phyloP scores from a whole-genome alignment of 1,140 invertebrate genomes.

The Akabosia matsudoensis region DNA sequence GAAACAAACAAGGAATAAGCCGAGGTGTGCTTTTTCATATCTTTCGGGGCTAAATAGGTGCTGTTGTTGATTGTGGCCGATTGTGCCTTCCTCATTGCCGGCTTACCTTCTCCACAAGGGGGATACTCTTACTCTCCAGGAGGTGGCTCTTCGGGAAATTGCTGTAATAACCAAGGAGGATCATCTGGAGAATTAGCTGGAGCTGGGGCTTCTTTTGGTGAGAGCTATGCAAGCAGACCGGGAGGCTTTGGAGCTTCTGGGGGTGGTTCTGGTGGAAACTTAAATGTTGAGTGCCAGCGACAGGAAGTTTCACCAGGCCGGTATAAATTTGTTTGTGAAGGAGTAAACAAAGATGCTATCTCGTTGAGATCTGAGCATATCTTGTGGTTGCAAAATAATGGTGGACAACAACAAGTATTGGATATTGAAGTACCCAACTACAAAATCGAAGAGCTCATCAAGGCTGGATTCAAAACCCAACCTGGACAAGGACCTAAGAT shows the following conservation, averaged over 20 bases:
- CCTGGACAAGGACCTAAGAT: conserved; percentile 25
- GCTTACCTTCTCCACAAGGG: background rate
- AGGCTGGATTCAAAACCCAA: conserved; percentile 35
- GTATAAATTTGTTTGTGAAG: conserved; percentile 34
- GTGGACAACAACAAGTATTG: conserved; percentile 8
- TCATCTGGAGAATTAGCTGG: background rate
- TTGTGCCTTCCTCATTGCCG: background rate
- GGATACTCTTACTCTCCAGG: background rate
- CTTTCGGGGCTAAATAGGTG: background rate
- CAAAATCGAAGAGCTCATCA: conserved; percentile 40
- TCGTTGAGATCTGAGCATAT: conserved; percentile 36
- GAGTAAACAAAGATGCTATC: conserved; percentile 23
- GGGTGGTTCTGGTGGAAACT: conserved; percentile 13
- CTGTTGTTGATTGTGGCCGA: background rate
- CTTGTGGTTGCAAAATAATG: conserved; percentile 30
- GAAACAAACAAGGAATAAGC: too few species aligned
- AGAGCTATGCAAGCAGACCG: background rate
- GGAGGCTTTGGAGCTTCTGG: background rate
- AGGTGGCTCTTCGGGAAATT: background rate
- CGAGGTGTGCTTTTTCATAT: background rate
- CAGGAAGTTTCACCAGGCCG: conserved; percentile 30
- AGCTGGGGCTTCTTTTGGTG: background rate
- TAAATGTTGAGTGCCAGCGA: conserved; percentile 29
- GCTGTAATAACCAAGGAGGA: background rate
- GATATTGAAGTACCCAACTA: conserved; percentile 42